phyloP scores from a whole-genome alignment of 2,797 vertebrate species.

The Semaprochilodus insignis region DNA sequence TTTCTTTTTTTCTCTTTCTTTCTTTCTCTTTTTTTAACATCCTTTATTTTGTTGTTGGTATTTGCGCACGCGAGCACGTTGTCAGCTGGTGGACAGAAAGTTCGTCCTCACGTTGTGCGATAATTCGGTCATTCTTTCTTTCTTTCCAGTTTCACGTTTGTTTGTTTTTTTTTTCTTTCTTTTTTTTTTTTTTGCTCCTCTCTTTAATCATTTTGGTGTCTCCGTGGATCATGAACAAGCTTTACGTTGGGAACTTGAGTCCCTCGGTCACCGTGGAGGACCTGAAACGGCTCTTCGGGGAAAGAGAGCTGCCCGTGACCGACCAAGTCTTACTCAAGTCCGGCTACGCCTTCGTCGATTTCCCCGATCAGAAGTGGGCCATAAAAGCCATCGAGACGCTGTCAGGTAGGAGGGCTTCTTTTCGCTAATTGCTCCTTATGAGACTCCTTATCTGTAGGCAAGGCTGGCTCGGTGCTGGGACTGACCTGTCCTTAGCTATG shows the following conservation, averaged over 20 bases:
- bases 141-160: too few relatives aligned
- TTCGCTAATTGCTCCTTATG: neutral
- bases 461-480: neutral
- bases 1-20: slow-evolving; percentile 54
- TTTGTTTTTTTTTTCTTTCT: neutral
- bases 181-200: neutral
- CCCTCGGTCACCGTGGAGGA: slow-evolving; percentile 91
- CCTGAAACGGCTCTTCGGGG: slow-evolving; percentile 90
- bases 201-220: slow-evolving; percentile 26
- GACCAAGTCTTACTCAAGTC: slow-evolving; percentile 91
- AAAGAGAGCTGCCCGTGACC: slow-evolving; percentile 88
- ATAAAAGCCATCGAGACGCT: slow-evolving; percentile 92
- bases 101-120: neutral
- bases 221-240: slow-evolving; percentile 91
- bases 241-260: slow-evolving; percentile 95
- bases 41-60: slow-evolving; percentile 54
- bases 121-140: too few relatives aligned
- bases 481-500: neutral
- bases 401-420: slow-evolving; percentile 82
- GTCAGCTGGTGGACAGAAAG: neutral
- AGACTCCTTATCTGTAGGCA: neutral
- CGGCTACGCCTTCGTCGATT: slow-evolving; percentile 95
- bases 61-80: neutral
- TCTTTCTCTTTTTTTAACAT: neutral
- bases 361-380: slow-evolving; percentile 93